phyloP scores from a whole-genome alignment of 1,140 invertebrate genomes.

The Bombus confusus region DNA sequence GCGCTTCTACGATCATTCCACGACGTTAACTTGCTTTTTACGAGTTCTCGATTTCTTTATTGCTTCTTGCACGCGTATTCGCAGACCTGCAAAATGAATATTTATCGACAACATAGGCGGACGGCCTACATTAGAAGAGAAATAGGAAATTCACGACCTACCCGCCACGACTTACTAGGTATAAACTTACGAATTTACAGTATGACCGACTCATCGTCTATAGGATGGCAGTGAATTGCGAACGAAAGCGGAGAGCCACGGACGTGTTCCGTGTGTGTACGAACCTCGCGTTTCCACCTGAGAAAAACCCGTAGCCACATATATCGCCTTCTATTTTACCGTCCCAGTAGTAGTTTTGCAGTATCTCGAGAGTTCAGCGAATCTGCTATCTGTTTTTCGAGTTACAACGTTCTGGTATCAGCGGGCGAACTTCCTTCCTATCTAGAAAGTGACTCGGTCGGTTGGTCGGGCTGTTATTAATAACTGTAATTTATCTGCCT shows the following conservation, averaged over 20 bases:
- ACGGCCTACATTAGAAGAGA: constrained; percentile 12
- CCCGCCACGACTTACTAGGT: constrained; percentile 17
- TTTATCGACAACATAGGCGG: constrained; percentile 48
- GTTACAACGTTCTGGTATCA: constrained; percentile 13
- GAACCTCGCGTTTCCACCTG: background rate
- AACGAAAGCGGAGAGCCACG: background rate
- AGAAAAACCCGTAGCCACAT: background rate
- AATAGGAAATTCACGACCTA: constrained; percentile 52
- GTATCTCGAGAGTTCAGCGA: constrained; percentile 2
- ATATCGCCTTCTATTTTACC: background rate
- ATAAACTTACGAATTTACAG: constrained; percentile 65
- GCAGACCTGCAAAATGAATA: constrained; percentile 48
- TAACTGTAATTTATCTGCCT: constrained; percentile 23
- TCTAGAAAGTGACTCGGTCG: constrained; percentile 30
- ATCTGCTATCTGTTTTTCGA: constrained; percentile 11
- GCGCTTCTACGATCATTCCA: constrained; percentile 20
- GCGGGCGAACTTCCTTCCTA: constrained; percentile 27
- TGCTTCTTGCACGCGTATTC: background rate
- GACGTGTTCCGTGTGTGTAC: constrained; percentile 18
- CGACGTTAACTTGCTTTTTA: constrained; percentile 56
- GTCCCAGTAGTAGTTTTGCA: background rate
- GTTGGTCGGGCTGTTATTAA: constrained; percentile 23
- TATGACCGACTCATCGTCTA: background rate
- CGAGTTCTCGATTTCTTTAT: constrained; percentile 46
- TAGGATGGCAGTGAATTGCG: background rate